Evolutionary conservation across 2,888 invertebrate species (phyloP).

Genomic region (Lagria hirta): DNA sequence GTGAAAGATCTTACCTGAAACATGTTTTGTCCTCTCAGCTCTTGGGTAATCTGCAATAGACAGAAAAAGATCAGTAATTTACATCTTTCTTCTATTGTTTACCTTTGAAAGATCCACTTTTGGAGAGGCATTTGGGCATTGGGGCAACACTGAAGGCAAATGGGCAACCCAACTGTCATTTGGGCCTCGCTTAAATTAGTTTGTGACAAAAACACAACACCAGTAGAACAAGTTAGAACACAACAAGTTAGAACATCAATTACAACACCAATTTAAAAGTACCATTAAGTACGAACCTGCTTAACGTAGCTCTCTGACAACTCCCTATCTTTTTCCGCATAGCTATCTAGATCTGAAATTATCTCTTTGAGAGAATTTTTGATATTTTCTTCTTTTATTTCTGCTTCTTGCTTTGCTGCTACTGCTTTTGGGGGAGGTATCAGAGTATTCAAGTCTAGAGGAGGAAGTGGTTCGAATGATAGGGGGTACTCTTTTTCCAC

Average conservation of each 20-base stretch:
- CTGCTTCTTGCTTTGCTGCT: conserved; percentile 35
- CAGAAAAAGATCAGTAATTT: too few relatives aligned
- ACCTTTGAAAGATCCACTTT: conserved; percentile 48
- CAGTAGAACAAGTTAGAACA: conserved; percentile 4
- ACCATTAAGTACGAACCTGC: conserved; percentile 24
- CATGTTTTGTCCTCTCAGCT: conserved; percentile 17
- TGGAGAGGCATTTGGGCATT: conserved; percentile 47
- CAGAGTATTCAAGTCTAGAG: conserved; percentile 12
- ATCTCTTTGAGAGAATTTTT: conserved; percentile 62
- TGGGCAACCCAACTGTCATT: conserved; percentile 44
- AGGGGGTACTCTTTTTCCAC: too few relatives aligned
- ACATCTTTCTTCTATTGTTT: too few relatives aligned
- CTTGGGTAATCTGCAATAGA: conserved; percentile 30
- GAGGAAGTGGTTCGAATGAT: conserved; percentile 23
- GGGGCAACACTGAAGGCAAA: conserved; percentile 44
- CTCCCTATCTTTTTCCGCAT: conserved; percentile 56
- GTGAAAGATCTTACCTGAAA: conserved; percentile 19
- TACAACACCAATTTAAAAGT: neutral
- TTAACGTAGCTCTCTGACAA: conserved; percentile 32
- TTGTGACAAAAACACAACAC: conserved; percentile 26
- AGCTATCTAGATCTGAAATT: conserved; percentile 63
- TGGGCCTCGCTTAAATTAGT: conserved; percentile 33
- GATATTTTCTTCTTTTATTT: conserved; percentile 59
- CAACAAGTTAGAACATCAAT: neutral
- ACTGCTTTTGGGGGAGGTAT: too few relatives aligned